Evolutionary conservation across 2,797 vertebrate species (phyloP), one percentile per base, ranked within the genome.

Genomic region (Holocentrus rufus): DNA sequence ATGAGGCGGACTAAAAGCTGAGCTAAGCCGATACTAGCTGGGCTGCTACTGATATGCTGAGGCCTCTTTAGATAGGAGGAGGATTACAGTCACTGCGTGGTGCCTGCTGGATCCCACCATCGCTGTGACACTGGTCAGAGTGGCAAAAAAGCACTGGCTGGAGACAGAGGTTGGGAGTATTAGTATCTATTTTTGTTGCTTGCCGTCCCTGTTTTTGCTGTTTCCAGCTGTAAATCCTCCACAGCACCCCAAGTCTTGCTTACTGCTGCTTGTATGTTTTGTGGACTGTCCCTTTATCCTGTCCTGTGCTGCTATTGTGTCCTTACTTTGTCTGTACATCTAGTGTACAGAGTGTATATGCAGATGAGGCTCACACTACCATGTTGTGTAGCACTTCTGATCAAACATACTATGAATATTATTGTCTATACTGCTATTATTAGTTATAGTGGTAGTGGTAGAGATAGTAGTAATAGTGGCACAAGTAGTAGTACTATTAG

Each of bases 11-110:
- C 76, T 65, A 52, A 81, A 75, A 58, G 75, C 79, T 72, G 73
- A 86, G 79, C 72, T 86, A 80, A 85, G 75, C 86, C 73, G 80
- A 78, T 62, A 66, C 54, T 5, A 78, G 63, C 80, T 25, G 42
- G 55, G 65, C 77, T 75, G 63, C 60, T 67, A 62, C 58, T 84
- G 83, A 87, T 71, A 77, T 54, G 65, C 78, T 30, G 76, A 86
- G 83, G 80, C 74, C 73, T 84, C 77, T 85, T 76, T 82, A 76
- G 78, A 74, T 27, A 66, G 61, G 76, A 76, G 66, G 63, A 79
- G 83, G 82, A 84, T 85, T 85, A 82, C 76, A 81, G 75, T 77
- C 68, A 74, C 70, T 83, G 59, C 77, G 62, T 75, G 78, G 81
- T 18, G 69, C 34, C 39, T 46, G 72, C 71, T 47, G 59, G 80